Percentiles rank a stretch among this genome's conserved stretches.
These are phyloP conservation scores for Chitala chitala DNA, from an alignment of 2,113 vertebrate genomes.

Conservation along the genomic window DNA sequence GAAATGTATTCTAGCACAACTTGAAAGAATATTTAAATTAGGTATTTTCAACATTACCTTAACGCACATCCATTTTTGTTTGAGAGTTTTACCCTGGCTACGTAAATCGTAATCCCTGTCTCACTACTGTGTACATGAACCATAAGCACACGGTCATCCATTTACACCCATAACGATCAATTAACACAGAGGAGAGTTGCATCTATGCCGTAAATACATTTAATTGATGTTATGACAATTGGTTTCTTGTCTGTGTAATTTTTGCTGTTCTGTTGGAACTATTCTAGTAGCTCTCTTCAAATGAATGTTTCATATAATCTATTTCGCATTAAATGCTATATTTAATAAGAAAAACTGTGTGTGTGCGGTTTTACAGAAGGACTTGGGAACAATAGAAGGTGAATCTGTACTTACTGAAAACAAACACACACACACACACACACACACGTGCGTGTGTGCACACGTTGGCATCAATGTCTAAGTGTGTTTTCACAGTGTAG, in stretches of 20 bases:
- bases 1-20: conserved; percentile 8
- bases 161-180: conserved; percentile 38
- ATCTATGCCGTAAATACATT: conserved; percentile 49
- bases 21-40: not conserved
- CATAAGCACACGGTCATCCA: conserved; percentile 55
- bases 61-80: not conserved
- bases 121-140: conserved; percentile 51
- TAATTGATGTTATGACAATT: conserved; percentile 58
- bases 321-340: conserved; percentile 78
- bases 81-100: not conserved
- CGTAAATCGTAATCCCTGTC: not conserved
- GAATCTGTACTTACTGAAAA: not conserved
- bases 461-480: no score
- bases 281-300: conserved; percentile 70
- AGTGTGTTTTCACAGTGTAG: no score
- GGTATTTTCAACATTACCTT: not conserved
- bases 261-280: conserved; percentile 66
- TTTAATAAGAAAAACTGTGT: conserved; percentile 68
- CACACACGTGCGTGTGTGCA: not conserved
- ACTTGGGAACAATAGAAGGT: no score
- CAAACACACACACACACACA: not conserved
- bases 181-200: conserved; percentile 57
- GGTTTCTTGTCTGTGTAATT: conserved; percentile 67
- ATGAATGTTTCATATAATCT: conserved; percentile 78
- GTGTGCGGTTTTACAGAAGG: conserved; percentile 46